Base-by-base conservation (phyloP, 2,113 vertebrate species). In the Triplophysa siluroides region DNA sequence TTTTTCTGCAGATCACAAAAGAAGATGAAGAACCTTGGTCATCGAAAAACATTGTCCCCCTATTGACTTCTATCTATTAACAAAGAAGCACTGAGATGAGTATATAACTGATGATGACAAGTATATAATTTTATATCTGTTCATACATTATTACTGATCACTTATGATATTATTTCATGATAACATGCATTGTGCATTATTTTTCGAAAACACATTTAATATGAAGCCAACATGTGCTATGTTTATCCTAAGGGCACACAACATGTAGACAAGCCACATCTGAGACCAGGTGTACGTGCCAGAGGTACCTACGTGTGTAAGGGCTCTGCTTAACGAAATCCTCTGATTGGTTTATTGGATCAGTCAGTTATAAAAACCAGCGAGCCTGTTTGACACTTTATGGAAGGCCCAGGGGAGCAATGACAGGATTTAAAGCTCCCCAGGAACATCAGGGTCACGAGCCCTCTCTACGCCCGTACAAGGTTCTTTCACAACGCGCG, bases 291-390 rank as follows among this genome's bases (percentile, higher is more conserved):
- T 3, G 23, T 13, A 38, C 8, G 43, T 52, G 24, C 75, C 10
- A 33, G 76, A 79, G 29, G 67, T 38, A 14, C 19, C 26, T 64
- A 41, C 24, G 74, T 82, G 77, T 64, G 77, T 64, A 54, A 47
- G 70, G 16, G 66, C 81, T 74, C 38, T 4, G 54, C 74, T 78
- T 76, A 66, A 24, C n/a, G 19, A 54, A 80, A 69, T 81, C 38
- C 52, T 83, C 83, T 86, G 56, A 83, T 85, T 83, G 76, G 54
- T 73, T 88, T 83, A 88, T 88, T 81, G 80, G 78, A 88, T 88
- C 85, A 83, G 78, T 87, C 85, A 82, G 80, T 82, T 19, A 68
- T 41, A 72, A 80, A 84, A 60, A 67, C 64, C 67, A 54, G 60
- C 83, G 41, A 80, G 45, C 81, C 41, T 47, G 43, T 65, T 43